A percentile compares a stretch with the other conserved stretches of the same genome.
phyloP scores from a whole-genome alignment of 2,113 vertebrate genomes.

The Amphiprion ocellaris region DNA sequence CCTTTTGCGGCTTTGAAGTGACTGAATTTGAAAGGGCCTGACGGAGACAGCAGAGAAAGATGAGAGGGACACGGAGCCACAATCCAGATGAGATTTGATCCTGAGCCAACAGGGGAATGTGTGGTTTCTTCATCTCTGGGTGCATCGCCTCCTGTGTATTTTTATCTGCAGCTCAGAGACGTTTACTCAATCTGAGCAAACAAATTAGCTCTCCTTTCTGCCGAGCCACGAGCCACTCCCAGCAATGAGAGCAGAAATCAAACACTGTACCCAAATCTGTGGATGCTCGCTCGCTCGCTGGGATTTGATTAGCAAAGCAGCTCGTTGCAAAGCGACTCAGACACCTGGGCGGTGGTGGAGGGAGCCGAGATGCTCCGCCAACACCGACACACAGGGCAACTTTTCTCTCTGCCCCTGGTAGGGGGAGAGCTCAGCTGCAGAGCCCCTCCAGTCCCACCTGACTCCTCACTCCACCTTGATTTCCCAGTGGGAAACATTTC shows the following conservation, averaged over 20 bases:
- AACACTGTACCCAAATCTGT: conserved; percentile 64
- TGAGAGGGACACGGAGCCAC: conserved; percentile 41
- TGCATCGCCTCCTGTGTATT: conserved; percentile 64
- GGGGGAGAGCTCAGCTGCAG: conserved; percentile 19
- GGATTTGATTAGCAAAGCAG: conserved; percentile 79
- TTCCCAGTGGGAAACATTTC: conserved; percentile 51
- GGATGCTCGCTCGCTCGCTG: conserved; percentile 7
- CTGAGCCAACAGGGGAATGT: conserved; percentile 67
- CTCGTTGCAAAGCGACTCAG: conserved; percentile 46
- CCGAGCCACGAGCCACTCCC: conserved; percentile 46
- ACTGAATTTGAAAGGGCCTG: conserved; percentile 38
- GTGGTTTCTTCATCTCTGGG: conserved; percentile 63
- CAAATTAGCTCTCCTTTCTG: conserved; percentile 62
- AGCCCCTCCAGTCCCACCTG: conserved; percentile 7
- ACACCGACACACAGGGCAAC: background rate
- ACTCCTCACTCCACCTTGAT: conserved; percentile 50
- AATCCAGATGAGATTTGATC: conserved; percentile 72
- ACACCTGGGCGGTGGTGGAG: conserved; percentile 22
- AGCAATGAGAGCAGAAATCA: conserved; percentile 60
- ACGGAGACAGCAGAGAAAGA: conserved; percentile 45
- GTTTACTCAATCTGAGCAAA: conserved; percentile 74
- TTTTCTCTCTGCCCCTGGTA: conserved; percentile 3
- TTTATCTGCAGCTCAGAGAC: conserved; percentile 66
- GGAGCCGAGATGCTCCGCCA: no score
- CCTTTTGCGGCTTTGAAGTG: conserved; percentile 53